Evolutionary conservation across 2,888 invertebrate species (phyloP), one percentile per base, ranked within the genome.

Genomic region (Agrenia bidenticulata): DNA sequence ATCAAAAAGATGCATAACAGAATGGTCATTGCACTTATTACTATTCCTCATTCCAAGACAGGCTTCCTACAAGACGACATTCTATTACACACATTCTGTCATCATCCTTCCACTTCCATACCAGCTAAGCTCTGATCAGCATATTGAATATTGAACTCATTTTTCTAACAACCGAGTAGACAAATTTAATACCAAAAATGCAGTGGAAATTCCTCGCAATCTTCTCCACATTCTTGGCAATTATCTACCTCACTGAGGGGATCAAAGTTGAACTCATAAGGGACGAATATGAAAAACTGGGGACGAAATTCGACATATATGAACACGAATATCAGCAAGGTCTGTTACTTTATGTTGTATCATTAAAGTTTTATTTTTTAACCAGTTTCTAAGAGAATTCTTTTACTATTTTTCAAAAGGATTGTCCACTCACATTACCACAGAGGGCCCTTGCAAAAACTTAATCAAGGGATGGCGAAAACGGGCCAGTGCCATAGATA

Each of bases 301-400:
- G 56, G 5, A 64, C 63, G 7, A 73, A 72, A 60, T 64, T 68
- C 17, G 63, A 67, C 26, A 70, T 73, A 42, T 73, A 73, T 63
- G 64, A 63, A 21, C 72, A 72, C 11, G 73, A 73, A 9, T 73
- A 65, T 37, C 59, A 72, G 15, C 65, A 69, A 15, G 73, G 73
- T 73, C 64, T 49, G 24, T 39, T 49, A 45, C 56, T 23, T 27
- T 62, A 4, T 7, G 39, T 39, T 17, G 7, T 63, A 9, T 2
- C 24, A 56, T 23, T 24, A 24, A 21, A 17, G 4, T 51, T 51
- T 13, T 21, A 4, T 51, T 13, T 51, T 51, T 21, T 24, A 51
- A 5, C 27, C 17, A 55, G n/a, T 15, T 45, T 45, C 5, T 45
- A 15, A 45, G 39, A 11, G 15, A 15, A n/a, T 45, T 17, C 15